phyloP scores from a whole-genome alignment of 2,888 invertebrate species.

The Petrophora chlorosata region DNA sequence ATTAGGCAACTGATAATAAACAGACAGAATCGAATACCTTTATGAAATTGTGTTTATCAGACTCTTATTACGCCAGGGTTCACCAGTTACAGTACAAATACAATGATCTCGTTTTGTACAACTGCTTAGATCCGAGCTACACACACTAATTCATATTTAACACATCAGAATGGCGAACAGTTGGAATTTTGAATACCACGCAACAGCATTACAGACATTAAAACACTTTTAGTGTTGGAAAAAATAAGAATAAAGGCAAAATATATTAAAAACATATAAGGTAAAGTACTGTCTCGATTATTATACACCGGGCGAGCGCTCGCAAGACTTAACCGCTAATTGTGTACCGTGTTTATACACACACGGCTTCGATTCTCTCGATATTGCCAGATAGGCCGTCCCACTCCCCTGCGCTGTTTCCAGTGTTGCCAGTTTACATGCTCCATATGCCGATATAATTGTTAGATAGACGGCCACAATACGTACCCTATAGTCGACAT shows the following conservation, averaged over 20 bases:
- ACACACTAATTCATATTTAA: no score
- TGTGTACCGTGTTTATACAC: slow-evolving; percentile 59
- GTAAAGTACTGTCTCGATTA: slow-evolving; percentile 7
- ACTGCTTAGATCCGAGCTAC: no score
- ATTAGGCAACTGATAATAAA: slow-evolving; percentile 65
- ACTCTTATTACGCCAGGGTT: slow-evolving; percentile 52
- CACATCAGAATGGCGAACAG: no score
- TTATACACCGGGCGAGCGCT: slow-evolving; percentile 26
- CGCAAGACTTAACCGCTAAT: slow-evolving; percentile 62
- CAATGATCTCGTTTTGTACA: no score
- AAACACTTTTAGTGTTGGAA: no score
- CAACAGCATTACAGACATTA: no score
- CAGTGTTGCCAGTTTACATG: slow-evolving; percentile 61
- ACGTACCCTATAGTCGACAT: slow-evolving; percentile 61
- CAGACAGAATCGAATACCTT: slow-evolving; percentile 55
- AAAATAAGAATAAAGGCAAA: no score
- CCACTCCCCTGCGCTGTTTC: slow-evolving; percentile 54
- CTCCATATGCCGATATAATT: slow-evolving; percentile 69
- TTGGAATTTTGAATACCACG: no score
- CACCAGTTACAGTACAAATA: slow-evolving; percentile 11
- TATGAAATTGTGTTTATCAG: slow-evolving; percentile 63
- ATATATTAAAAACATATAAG: no score
- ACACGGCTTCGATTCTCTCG: slow-evolving; percentile 57
- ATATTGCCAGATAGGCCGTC: slow-evolving; percentile 53
- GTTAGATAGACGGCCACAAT: slow-evolving; percentile 65